Base-by-base conservation (phyloP, 2,888 invertebrate genomes). In the Megamerina dolium region DNA sequence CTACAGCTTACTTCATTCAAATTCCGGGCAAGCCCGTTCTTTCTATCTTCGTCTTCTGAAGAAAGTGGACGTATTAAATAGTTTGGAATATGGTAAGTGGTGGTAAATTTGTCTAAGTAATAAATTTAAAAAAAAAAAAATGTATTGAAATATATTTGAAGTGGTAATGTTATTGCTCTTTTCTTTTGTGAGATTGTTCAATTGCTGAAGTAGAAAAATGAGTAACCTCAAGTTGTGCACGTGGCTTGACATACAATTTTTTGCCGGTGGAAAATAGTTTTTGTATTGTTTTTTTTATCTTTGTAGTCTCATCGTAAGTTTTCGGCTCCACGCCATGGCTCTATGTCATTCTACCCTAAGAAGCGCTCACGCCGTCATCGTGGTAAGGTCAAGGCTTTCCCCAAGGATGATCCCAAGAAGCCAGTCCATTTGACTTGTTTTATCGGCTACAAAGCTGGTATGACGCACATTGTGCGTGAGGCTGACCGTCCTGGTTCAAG, bases 271-370 rank as follows among this genome's bases (percentile, higher is more conserved):
- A n/a, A n/a, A n/a, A n/a, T n/a, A n/a, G n/a, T n/a, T n/a, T n/a
- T 46, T 45, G 27, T 30, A 10, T 29, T 31, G 12, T n/a, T 31
- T 14, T 2, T 34, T 43, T 46, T 43, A 39, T 41, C 3, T 55
- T 76, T 82, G 53, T 74, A 97, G 99, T 97, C 97, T 77, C 99
- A 99, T 78, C 85, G 99, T 72, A 99, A 99, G 74, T 99, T 99
- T 76, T 96, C 95, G 70, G 97, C 97, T 33, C 99, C 99, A 61
- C 90, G 99, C 61, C 99, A 99, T 83, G 99, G 99, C 64, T 97
- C 96, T 43, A 94, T 99, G 91, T 97, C 96, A 61, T 99, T 99
- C 82, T 89, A 96, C 75, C 99, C 99, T 66, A 97, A 96, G 77
- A 99, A 99, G 77, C 83, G 99, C 59, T 87, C 93, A 57, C 82